These are phyloP conservation scores for Euplagia quadripunctaria DNA, from an alignment of 2,888 invertebrate genomes.

Conservation along the genomic window DNA sequence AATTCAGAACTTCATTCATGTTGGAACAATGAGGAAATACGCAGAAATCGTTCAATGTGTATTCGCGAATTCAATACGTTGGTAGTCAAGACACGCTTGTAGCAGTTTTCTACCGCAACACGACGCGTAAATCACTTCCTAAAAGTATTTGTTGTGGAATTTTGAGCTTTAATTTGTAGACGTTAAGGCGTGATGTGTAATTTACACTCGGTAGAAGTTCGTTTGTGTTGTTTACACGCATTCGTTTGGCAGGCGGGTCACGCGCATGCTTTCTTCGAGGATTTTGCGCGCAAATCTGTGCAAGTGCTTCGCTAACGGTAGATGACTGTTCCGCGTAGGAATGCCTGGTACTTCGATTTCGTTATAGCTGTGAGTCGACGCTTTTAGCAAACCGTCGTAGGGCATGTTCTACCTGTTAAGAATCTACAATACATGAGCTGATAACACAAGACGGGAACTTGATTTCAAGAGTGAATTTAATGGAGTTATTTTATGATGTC, in stretches of 20 bases:
- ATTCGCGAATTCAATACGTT: constrained; percentile 81
- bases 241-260: constrained; percentile 76
- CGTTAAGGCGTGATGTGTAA: constrained; percentile 44
- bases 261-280: constrained; percentile 84
- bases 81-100: constrained; percentile 74
- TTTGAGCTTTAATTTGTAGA: constrained; percentile 62
- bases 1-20: constrained; percentile 81
- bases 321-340: constrained; percentile 77
- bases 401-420: constrained; percentile 7
- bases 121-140: constrained; percentile 54
- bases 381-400: constrained; percentile 34
- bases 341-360: constrained; percentile 62
- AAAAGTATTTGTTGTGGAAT: constrained; percentile 56
- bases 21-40: constrained; percentile 84
- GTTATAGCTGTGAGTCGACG: constrained; percentile 50
- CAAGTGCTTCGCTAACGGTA: constrained; percentile 80
- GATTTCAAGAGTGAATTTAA: not conserved
- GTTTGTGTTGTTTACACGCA: constrained; percentile 61
- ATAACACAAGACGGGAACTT: not conserved
- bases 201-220: constrained; percentile 29
- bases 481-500: not conserved
- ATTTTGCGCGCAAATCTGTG: constrained; percentile 84
- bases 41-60: constrained; percentile 79
- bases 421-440: not conserved
- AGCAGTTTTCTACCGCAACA: constrained; percentile 75